These are phyloP conservation scores for Sturnus vulgaris DNA, from an alignment of 2,113 vertebrate species.

Conservation along the genomic window DNA sequence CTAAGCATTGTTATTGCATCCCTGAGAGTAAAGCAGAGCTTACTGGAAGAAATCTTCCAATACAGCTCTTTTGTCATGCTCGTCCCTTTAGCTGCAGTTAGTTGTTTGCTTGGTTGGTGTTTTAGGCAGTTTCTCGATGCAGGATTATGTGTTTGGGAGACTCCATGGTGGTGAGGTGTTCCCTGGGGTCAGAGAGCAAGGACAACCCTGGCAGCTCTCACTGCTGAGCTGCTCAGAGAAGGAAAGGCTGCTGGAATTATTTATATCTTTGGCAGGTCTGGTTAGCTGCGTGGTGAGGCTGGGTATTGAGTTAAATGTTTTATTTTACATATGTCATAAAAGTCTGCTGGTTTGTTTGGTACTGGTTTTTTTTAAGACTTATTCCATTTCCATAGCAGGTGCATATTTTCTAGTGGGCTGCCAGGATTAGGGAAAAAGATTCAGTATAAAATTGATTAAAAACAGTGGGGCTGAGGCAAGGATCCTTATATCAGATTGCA, in stretches of 20 bases:
- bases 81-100: neutral
- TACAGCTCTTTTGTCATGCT: neutral
- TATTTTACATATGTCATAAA: neutral
- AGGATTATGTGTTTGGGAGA: neutral
- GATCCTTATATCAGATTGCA: neutral
- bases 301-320: neutral
- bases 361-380: neutral
- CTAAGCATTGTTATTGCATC: neutral
- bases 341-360: neutral
- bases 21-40: neutral
- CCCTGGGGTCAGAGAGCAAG: neutral
- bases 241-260: neutral
- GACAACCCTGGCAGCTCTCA: neutral
- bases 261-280: neutral
- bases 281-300: neutral
- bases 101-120: neutral
- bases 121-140: neutral
- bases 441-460: neutral
- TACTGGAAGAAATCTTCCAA: neutral
- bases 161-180: neutral
- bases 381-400: neutral
- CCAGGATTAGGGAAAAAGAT: neutral
- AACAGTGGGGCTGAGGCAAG: neutral
- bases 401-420: neutral
- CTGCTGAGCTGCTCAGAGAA: neutral